A percentile compares a stretch with the other conserved stretches of the same genome.
phyloP scores from a whole-genome alignment of 1,140 invertebrate species.

The Pissodes strobi region DNA sequence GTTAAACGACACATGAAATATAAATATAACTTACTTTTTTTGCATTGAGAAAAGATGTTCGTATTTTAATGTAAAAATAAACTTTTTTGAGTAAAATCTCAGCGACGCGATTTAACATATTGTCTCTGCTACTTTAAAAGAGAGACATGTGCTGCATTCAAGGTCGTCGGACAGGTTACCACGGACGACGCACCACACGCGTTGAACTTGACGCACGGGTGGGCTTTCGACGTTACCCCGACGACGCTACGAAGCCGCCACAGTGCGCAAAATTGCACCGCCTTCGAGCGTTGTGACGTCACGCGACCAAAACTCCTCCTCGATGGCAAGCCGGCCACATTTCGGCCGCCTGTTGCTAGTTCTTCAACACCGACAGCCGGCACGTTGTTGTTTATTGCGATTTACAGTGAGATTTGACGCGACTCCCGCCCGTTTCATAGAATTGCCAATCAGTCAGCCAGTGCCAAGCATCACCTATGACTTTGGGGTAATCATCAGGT shows the following conservation, averaged over 20 bases:
- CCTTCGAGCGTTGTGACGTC: slow-evolving; percentile 50
- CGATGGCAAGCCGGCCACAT: slow-evolving; percentile 41
- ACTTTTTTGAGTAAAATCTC: slow-evolving; percentile 7
- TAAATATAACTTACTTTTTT: too few species aligned
- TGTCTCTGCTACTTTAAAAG: slow-evolving; percentile 18
- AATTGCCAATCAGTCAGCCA: not conserved
- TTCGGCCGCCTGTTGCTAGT: slow-evolving; percentile 56
- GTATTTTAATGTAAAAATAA: too few species aligned
- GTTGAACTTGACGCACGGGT: slow-evolving; percentile 41
- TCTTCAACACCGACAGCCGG: slow-evolving; percentile 40
- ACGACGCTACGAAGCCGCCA: slow-evolving; percentile 34
- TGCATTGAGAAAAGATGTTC: too few species aligned
- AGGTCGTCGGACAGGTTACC: slow-evolving; percentile 48
- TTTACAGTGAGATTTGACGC: slow-evolving; percentile 2
- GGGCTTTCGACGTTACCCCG: slow-evolving; percentile 45
- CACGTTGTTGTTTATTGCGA: slow-evolving; percentile 19
- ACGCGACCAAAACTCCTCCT: slow-evolving; percentile 48
- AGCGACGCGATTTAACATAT: slow-evolving; percentile 12
- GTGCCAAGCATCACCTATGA: slow-evolving; percentile 11
- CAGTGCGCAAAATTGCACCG: slow-evolving; percentile 52
- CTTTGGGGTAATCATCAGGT: slow-evolving; percentile 30
- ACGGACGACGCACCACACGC: slow-evolving; percentile 49
- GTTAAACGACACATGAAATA: too few species aligned
- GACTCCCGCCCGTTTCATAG: not conserved
- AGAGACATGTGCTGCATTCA: slow-evolving; percentile 38